A percentile compares a stretch with the other conserved stretches of the same genome.
phyloP scores from a whole-genome alignment of 2,888 invertebrate genomes.

The Belgica antarctica region DNA sequence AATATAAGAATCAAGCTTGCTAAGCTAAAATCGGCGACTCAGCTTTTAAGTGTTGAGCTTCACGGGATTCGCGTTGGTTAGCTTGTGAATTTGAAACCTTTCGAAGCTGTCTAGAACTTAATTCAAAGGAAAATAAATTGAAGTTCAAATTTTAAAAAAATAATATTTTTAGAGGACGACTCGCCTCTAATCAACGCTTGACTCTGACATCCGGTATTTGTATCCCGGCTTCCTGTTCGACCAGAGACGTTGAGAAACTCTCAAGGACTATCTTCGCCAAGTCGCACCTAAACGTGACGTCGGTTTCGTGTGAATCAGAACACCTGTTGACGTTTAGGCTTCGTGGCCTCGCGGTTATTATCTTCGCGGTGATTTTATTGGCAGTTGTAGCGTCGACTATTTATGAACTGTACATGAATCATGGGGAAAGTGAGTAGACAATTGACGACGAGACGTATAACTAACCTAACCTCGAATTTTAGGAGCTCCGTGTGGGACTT shows the following conservation, averaged over 20 bases:
- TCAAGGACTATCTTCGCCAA: slow-evolving; percentile 48
- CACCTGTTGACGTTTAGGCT: not conserved
- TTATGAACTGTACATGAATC: slow-evolving; percentile 46
- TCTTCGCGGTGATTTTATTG: slow-evolving; percentile 52
- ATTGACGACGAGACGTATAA: not conserved
- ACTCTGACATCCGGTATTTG: slow-evolving; percentile 50
- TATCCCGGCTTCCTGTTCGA: slow-evolving; percentile 51
- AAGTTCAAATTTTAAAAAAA: not conserved
- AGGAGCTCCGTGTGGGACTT: slow-evolving; percentile 49
- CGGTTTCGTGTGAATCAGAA: not conserved
- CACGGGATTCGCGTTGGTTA: too few species aligned
- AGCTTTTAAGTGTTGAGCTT: too few species aligned
- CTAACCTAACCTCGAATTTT: slow-evolving; percentile 4
- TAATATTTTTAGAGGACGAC: not conserved
- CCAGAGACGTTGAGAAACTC: slow-evolving; percentile 47
- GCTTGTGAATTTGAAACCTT: not conserved
- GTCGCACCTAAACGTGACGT: slow-evolving; percentile 39
- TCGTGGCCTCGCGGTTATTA: slow-evolving; percentile 48
- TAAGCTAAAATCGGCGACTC: too few species aligned
- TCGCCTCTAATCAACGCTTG: not conserved
- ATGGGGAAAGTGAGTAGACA: not conserved
- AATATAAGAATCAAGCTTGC: too few species aligned
- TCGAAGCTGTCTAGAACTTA: not conserved
- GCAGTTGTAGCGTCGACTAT: slow-evolving; percentile 47
- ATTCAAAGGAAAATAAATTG: not conserved